Base-by-base conservation (phyloP, 2,888 invertebrate species). In the Agrotis puta region DNA sequence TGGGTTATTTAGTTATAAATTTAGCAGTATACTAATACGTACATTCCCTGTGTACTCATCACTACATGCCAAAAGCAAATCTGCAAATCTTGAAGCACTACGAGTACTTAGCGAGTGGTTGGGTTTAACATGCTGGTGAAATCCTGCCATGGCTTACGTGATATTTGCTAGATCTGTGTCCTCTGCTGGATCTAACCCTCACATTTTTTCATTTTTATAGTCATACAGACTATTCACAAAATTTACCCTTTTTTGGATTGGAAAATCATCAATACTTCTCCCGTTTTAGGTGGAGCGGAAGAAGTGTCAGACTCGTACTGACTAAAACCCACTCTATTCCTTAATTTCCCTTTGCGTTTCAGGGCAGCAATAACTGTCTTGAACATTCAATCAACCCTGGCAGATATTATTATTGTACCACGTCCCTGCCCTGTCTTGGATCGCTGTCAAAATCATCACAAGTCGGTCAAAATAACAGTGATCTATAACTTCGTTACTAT, bases 21-120 rank as follows among this genome's bases (percentile, higher is more conserved):
- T 74, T 77, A 69, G 70, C 72, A 45, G 50, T 20, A 57, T 50
- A 68, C 20, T 57, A 72, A 57, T 57, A 14, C 33, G 24, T 50
- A 50, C 11, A 72, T 68, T 77, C 14, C 24, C 39, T 51, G 5
- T 51, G 24, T 77, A 45, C 43, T 33, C n/a, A 18, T 56, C 48
- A 56, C 33, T 27, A 56, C 33, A 50, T 45, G 11, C 18, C 48
- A 77, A 77, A 50, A 56, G 20, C 3, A 48, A 76, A 33, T 33
- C 48, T 43, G 16, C 39, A 56, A 54, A 56, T 50, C 43, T 56
- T 50, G 3, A 13, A 48, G n/a, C 18, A 22, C 9, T 56, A 11
- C 2, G 43, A 9, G 7, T 50, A 72, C 18, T 77, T 48, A 67
- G 43, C 77, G n/a, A 7, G 14, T 14, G 48, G n/a, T 56, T 33